Base-by-base conservation (phyloP, 1,140 invertebrate genomes). In the Drosophila mauritiana region DNA sequence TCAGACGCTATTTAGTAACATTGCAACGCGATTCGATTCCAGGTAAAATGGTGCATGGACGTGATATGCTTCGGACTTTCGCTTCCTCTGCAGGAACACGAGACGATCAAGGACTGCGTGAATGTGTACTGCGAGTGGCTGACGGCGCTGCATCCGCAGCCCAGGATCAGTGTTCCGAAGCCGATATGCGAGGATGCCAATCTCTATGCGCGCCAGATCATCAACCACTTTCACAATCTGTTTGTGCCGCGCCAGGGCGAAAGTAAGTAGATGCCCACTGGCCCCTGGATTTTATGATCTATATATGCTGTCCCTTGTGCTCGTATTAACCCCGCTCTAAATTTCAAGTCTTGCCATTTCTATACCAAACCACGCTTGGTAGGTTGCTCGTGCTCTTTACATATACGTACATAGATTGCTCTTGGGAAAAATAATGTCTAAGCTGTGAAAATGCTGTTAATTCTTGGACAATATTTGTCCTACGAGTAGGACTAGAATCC, bases 121-220 rank as follows among this genome's bases (percentile, higher is more conserved):
- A 97, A 97, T 92, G 96, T 99, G 22, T 99, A 99, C 91, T 99
- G 98, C 92, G 98, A 99, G 88, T 99, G 98, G 98, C 93, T 99
- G 27, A 96, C 96, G 0, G 96, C 97, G 1, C 93, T 98, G 52
- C 95, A 98, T 78, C 96, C 97, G 1, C 93, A 93, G 45, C 96
- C 97, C 2, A 97, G 97, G 81, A 94, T 96, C 75, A 95, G 95
- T 78, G 96, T 99, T 17, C 98, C 98, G 1, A 95, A 95, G 81
- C 97, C 97, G 2, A 95, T 99, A 12, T 93, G 95, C 39, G 96
- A 98, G 53, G 97, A 98, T 91, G 97, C 98, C 0, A 98, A 98
- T 92, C 94, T 96, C 61, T 99, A 98, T 93, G 96, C 97, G 1
- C 94, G 97, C 72, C 97, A 96, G 92, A 99, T 99, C 75, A 96